Base-by-base conservation (phyloP, 2,888 invertebrate species). In the Coecobrya sp. region DNA sequence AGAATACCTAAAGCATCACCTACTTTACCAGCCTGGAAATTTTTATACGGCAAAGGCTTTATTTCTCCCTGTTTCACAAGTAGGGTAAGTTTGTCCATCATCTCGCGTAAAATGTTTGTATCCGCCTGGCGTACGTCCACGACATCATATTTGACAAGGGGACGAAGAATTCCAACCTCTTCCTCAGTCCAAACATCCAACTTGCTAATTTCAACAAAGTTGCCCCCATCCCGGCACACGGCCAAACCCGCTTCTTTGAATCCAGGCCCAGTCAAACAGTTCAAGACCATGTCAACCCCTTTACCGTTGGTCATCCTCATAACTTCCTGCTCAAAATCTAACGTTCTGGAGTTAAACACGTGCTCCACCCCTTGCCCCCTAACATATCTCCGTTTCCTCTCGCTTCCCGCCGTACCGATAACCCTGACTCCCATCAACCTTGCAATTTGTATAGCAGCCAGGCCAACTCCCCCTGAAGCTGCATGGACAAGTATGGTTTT, bases 191-290 rank as follows among this genome's bases (percentile, higher is more conserved):
- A 92, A 52, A 92, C 70, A 16, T 55, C 42, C 7, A 82, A 36
- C 45, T 86, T 92, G 19, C 89, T 89, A 45, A 92, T 85, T 86
- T 92, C 92, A 1, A 92, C 52, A 86, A 92, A 92, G 0, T 70
- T 42, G 1, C 68, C 92, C 10, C 19, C 13, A 7, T 70, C 49
- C 0, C 62, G 85, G 1, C 49, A 68, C 1, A 36, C 45, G 11
- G 52, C 19, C 0, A 92, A 19, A 0, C 85, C 52, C 0, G 92
- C 85, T 49, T 92, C 88, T 49, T 65, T 88, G 45, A 92, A 85
- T 0, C 92, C 88, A 42, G n/a, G 16, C 16, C 92, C 70, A 1
- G 92, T 92, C n/a, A 92, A 49, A 5, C 88, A 88, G 36, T 92
- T 92, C 11, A 92, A 22, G 7, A 88, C 88, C 5, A 92, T 22